Base-by-base conservation (phyloP, 53 echinoderm and acorn worm species). In the Arbacia lixula region DNA sequence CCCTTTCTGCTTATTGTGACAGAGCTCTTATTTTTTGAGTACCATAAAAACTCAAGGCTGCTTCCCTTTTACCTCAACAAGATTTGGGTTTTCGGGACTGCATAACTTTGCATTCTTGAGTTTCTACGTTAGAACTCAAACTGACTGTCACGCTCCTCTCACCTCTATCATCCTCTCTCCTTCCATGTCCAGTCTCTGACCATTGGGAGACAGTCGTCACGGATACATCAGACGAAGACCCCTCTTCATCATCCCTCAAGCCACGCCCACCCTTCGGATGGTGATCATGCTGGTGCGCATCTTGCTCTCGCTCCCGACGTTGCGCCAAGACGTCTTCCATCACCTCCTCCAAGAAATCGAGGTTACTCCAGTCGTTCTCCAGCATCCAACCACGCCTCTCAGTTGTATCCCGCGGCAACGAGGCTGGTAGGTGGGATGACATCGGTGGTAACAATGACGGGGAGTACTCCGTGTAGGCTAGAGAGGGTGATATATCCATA, bases 171-270 rank as follows among this genome's bases (percentile, higher is more conserved):
- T 53, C n/a, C 5, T 35, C 51, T 34, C 24, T 16, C 27, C 17
- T 32, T 1, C 17, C 36, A 11, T 24, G 25, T 36, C 58, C 77
- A 37, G 56, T 58, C 1, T 81, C 82, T 20, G 82, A 81, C 82
- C 62, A 81, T 50, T 81, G 82, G 10, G 82, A 81, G 28, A 41
- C 64, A 2, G 82, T 63, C 26, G 82, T 81, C 6, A 81, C 64
- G 3, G 82, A 81, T 1, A 81, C 82, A 46, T 62, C 82, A n/a
- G 82, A 81, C 17, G 11, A 62, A 5, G 62, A 61, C 16, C 32
- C 19, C 6, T 81, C 64, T 40, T 46, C 20, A 25, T 2, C 50
- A 49, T 61, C 64, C 22, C 38, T 24, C n/a, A 31, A 17, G 27
- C 30, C 12, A 20, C 10, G 51, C 17, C 36, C 53, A 27, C 40